Evolutionary conservation across 2,113 vertebrate genomes (phyloP), one percentile per base, ranked within the genome.

Genomic region (Pseudorhombus dupliciocellatus): DNA sequence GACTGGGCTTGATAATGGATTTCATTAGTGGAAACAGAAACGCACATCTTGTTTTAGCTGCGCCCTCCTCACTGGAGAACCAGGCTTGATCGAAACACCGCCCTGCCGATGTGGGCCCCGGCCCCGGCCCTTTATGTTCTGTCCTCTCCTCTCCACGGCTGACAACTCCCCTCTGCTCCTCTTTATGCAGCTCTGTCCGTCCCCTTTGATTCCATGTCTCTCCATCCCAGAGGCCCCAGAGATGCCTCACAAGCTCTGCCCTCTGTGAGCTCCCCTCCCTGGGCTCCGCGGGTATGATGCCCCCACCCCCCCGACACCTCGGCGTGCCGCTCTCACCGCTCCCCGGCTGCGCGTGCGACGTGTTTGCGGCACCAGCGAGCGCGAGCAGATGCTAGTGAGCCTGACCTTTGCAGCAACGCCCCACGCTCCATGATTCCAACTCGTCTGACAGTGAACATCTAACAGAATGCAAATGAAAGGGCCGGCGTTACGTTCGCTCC

Each of bases 391-490:
- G 64, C 84, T 80, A 77, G 64, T 67, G 74, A 89, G 83, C 30
- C 62, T 85, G 87, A 91, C 88, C 87, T 90, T 90, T 89, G 79
- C 76, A 63, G 84, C 67, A 21, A 70, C 59, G 55, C 69, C 79
- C 74, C 22, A 57, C 51, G 70, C 88, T 73, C 83, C 70, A 56
- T 83, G 88, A 90, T 84, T 82, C 84, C 83, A 88, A 85, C 86
- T 85, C 79, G 46, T 79, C 82, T 86, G 88, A 90, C 88, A 86
- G 90, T 40, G 70, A 77, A 22, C 50, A 44, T 64, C 79, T 72
- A 55, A 62, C 24, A 51, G 85, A 87, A 92, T 88, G 79, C 72
- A 87, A 92, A 92, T 88, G 76, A 88, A 83, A 71, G 12, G 21
- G 61, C 70, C 67, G 61, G 7, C 18, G 70, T 51, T 66, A 44